A percentile compares a stretch with the other conserved stretches of the same genome.
Conservation (phyloP, 2,113 vertebrate genomes). For the Apus apus region DNA sequence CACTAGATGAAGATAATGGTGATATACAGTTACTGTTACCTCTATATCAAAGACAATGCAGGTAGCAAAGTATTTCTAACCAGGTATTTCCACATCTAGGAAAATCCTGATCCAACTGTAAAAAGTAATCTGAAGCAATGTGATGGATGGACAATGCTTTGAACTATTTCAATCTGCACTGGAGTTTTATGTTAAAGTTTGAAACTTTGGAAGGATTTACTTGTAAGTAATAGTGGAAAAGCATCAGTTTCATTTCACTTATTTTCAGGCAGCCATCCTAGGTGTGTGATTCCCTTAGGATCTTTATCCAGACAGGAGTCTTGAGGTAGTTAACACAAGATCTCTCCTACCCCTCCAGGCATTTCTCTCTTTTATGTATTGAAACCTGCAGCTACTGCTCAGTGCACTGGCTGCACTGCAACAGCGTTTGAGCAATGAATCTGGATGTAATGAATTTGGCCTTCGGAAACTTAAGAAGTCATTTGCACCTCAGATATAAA, state of each 20-base stretch:
- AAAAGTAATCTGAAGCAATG: background rate
- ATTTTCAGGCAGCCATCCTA: background rate
- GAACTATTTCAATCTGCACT: background rate
- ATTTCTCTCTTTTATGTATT: background rate
- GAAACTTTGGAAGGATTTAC: background rate
- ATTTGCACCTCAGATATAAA: slow-evolving; percentile 38
- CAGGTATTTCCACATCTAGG: background rate
- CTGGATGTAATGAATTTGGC: background rate
- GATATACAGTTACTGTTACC: background rate
- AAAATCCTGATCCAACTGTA: background rate
- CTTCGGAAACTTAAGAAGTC: background rate
- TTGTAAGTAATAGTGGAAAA: background rate
- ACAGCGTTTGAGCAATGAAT: background rate
- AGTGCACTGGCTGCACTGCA: background rate
- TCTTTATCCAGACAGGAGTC: background rate
- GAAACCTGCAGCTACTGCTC: background rate
- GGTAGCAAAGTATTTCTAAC: background rate
- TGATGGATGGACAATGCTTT: background rate
- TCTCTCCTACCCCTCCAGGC: background rate
- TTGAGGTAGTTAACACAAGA: background rate
- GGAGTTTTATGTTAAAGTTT: background rate
- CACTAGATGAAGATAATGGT: background rate
- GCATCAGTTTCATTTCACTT: background rate
- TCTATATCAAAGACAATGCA: background rate
- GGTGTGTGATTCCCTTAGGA: background rate